Evolutionary conservation across 2,888 invertebrate genomes (phyloP), one percentile per base, ranked within the genome.

Genomic region (Lymantria dispar): DNA sequence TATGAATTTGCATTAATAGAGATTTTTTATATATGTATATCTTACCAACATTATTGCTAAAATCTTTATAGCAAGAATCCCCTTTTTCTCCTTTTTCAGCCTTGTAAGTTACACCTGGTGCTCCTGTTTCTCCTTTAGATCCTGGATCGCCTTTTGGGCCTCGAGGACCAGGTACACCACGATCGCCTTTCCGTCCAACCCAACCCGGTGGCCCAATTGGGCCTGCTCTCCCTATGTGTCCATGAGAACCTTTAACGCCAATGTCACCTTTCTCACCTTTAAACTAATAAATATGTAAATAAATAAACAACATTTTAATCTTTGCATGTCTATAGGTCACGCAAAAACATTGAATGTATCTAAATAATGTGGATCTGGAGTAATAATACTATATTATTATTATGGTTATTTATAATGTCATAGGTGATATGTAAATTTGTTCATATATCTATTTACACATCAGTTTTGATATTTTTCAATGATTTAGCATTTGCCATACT

Each of bases 21-120:
- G 33, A 7, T 38, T n/a, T 38, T 22, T 22, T 5, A 22, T 22
- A 22, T 22, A 22, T 22, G 5, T 22, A 22, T 22, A 22, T 22
- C 14, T 22, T 46, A 47, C 47, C 47, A 45, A 33, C 8, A 31
- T 37, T 36, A 11, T 8, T 11, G 11, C 3, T 11, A 33, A 33
- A 45, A 40, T 48, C 42, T 29, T 41, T 44, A 22, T 45, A 46
- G 40, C 48, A 48, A 8, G 48, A 49, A 39, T 53, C 52, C 11
- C 69, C 69, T 8, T 85, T 82, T 67, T 86, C 83, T 11, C 86
- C 87, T 60, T 85, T 85, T 0, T 82, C 80, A 7, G 85, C 87
- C 1, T 58, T 64, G 13, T 86, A 50, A 0, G 86, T 78, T n/a
- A 76, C 3, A 0, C 87, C 87, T 1, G 78, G 79, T 2, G 61